Percentiles rank a stretch among this genome's conserved stretches.
These are phyloP conservation scores for Phrixothrix hirtus DNA, from an alignment of 2,888 invertebrate genomes.

Conservation along the genomic window DNA sequence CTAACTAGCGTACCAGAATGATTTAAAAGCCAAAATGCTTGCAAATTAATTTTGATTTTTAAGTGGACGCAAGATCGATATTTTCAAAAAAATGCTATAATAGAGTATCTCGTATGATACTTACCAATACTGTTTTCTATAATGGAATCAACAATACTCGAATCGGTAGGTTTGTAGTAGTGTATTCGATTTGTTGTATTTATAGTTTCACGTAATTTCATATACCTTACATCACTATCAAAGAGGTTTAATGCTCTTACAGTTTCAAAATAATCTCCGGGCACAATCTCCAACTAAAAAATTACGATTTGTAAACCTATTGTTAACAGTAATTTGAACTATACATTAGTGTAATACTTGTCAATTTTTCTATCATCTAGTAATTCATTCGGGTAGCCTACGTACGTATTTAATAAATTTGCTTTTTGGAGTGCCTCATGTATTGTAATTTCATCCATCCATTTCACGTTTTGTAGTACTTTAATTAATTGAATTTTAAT, in stretches of 20 bases:
- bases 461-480: background rate
- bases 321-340: background rate
- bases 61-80: no score
- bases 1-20: no score
- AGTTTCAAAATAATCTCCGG: background rate
- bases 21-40: no score
- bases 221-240: background rate
- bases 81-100: no score
- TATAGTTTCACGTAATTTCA: background rate
- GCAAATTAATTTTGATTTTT: no score
- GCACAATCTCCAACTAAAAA: background rate
- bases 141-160: no score
- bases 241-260: background rate
- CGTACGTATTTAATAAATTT: background rate
- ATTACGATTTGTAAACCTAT: background rate
- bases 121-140: no score
- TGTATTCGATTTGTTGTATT: background rate
- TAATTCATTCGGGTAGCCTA: background rate
- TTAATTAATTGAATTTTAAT: background rate
- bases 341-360: background rate
- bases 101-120: no score
- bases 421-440: background rate
- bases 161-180: background rate
- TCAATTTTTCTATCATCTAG: background rate
- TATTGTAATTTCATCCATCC: background rate